Base-by-base conservation (phyloP, 2,797 vertebrate species). In the Epinephelus awoara region DNA sequence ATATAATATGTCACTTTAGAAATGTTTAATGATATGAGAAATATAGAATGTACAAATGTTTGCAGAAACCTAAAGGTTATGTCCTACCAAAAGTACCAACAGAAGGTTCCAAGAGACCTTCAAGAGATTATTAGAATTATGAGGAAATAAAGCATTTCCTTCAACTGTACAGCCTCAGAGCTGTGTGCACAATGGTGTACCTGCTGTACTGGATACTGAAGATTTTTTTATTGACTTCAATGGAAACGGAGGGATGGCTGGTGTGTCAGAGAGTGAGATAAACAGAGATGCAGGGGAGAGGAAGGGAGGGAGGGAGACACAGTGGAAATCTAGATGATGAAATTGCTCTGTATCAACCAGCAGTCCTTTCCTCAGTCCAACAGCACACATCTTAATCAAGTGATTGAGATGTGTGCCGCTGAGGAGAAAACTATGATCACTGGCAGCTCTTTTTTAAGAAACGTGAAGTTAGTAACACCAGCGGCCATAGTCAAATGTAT, bases 271-370 rank as follows among this genome's bases (percentile, higher is more conserved):
- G 59, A 19, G 72, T 34, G 75, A 64, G 72, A 76, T n/a, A 72
- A 61, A 54, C 21, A 67, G 55, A 58, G 29, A 52, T 34, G 19
- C 14, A 19, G 23, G 23, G 29, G 51, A 19, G 34, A 55, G 29
- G 56, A 23, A 57, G 51, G 23, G 29, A 54, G 34, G 56, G 29
- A 57, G 58, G 38, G 29, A 51, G 40, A 64, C 40, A 73, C 42
- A 67, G 72, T 0, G 14, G 62, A 66, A 65, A 71, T 68, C 55
- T 25, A 58, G 65, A 82, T 58, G 73, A 82, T 73, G 44, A 86
- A 81, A 72, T 69, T 72, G 56, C 54, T 58, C 59, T 70, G 6
- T 18, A 83, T 86, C 81, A 70, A 84, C 79, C 2, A 17, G 46
- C 67, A 2, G 21, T 40, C 63, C 72, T 44, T 70, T 47, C 19